A percentile compares a stretch with the other conserved stretches of the same genome.
phyloP scores from a whole-genome alignment of 2,113 vertebrate species.

The Gracilinanus agilis region DNA sequence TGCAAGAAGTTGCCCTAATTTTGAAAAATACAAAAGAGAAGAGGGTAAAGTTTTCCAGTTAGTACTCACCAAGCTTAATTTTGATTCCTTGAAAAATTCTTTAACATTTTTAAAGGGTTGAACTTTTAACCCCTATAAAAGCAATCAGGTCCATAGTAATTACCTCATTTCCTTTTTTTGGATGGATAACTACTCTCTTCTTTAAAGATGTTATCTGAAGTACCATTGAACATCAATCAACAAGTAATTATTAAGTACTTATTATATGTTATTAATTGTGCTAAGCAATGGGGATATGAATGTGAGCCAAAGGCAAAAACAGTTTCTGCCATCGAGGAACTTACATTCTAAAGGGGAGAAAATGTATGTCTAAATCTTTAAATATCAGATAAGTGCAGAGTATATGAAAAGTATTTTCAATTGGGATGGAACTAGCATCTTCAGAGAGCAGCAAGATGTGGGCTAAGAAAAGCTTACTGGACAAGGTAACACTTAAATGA shows the following conservation, averaged over 20 bases:
- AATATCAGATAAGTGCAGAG: background rate
- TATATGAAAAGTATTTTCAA: background rate
- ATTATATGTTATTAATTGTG: background rate
- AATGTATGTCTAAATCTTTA: background rate
- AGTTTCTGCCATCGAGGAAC: background rate
- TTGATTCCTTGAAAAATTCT: background rate
- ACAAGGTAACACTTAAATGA: no score
- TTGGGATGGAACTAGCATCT: background rate
- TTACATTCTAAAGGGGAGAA: no score
- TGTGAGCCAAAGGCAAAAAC: background rate
- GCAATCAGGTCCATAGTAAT: background rate
- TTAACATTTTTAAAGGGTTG: background rate
- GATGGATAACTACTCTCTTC: background rate
- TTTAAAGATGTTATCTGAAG: background rate
- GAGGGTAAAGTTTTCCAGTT: background rate
- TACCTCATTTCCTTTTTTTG: background rate
- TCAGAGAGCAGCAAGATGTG: background rate
- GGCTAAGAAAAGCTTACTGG: background rate
- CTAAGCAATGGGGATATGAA: background rate
- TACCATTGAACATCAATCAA: background rate
- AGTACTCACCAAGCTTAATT: background rate
- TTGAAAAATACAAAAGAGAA: background rate
- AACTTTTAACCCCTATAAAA: background rate
- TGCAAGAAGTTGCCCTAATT: background rate
- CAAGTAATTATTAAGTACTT: background rate